These are phyloP conservation scores for Oreortyx pictus DNA, from an alignment of 2,797 vertebrate genomes.

Conservation along the genomic window DNA sequence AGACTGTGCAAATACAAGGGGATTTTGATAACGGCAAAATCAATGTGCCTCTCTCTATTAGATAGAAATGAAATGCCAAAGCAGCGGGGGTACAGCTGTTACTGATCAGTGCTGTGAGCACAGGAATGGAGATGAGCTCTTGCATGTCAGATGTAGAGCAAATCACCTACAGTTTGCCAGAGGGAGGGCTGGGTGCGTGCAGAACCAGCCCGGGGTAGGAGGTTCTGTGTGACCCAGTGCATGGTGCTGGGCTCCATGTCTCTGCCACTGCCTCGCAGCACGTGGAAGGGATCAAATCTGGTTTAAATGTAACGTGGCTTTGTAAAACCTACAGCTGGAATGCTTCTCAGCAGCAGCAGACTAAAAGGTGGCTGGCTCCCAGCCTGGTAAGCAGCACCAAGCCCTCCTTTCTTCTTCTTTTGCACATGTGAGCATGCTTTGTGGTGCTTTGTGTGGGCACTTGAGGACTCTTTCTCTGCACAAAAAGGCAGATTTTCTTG, in stretches of 20 bases:
- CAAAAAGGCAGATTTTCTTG: neutral
- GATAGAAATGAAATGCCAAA: neutral
- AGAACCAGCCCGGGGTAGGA: neutral
- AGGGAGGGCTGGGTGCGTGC: neutral
- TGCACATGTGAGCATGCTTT: neutral
- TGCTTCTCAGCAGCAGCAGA: neutral
- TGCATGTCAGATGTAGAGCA: neutral
- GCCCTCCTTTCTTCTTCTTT: neutral
- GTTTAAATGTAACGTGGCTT: neutral
- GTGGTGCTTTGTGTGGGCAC: accelerated
- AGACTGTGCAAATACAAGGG: constrained; percentile 21
- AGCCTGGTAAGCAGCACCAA: neutral
- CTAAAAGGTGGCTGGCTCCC: neutral
- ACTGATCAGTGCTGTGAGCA: constrained; percentile 44
- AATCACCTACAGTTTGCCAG: neutral
- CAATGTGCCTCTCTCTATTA: constrained; percentile 1
- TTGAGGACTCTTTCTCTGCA: neutral
- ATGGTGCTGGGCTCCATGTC: neutral
- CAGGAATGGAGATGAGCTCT: neutral
- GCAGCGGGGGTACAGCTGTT: neutral
- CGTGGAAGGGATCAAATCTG: neutral
- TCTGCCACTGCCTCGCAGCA: accelerated
- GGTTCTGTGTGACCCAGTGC: neutral
- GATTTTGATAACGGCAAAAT: constrained; percentile 53
- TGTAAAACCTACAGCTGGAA: neutral